Percentiles rank a stretch among this genome's conserved stretches.
These are phyloP conservation scores for Heterohyrax brucei DNA, from an alignment of 2,797 vertebrate genomes.

Conservation along the genomic window DNA sequence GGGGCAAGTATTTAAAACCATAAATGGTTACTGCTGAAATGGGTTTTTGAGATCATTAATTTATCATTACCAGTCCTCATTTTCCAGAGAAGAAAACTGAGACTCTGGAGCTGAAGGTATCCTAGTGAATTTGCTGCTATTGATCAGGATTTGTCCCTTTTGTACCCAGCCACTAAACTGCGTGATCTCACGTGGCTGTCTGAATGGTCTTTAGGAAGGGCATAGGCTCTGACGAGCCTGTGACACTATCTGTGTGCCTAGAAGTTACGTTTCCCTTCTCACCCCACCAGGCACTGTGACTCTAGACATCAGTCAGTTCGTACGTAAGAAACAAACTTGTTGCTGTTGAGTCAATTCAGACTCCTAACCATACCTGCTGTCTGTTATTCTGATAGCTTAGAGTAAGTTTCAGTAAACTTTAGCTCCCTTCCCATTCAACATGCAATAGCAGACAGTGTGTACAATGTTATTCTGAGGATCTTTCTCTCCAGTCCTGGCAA, in stretches of 20 bases:
- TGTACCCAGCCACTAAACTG: not conserved
- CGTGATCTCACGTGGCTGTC: not conserved
- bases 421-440: not conserved
- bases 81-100: constrained; percentile 22
- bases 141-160: not conserved
- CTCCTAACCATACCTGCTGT: not conserved
- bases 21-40: not conserved
- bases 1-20: not conserved
- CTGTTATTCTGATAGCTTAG: not conserved
- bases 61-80: not conserved
- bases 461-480: not conserved
- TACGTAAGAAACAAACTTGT: not conserved
- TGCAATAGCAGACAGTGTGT: not conserved
- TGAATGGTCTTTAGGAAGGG: not conserved
- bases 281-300: not conserved
- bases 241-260: not conserved
- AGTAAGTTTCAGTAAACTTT: not conserved
- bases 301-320: not conserved
- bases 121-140: not conserved
- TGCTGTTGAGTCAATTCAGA: not conserved
- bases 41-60: not conserved
- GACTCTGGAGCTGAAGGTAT: not conserved
- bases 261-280: not conserved
- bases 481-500: not conserved
- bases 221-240: not conserved